Evolutionary conservation across 2,888 invertebrate genomes (phyloP), one percentile per base, ranked within the genome.

Genomic region (Diloba caeruleocephala): DNA sequence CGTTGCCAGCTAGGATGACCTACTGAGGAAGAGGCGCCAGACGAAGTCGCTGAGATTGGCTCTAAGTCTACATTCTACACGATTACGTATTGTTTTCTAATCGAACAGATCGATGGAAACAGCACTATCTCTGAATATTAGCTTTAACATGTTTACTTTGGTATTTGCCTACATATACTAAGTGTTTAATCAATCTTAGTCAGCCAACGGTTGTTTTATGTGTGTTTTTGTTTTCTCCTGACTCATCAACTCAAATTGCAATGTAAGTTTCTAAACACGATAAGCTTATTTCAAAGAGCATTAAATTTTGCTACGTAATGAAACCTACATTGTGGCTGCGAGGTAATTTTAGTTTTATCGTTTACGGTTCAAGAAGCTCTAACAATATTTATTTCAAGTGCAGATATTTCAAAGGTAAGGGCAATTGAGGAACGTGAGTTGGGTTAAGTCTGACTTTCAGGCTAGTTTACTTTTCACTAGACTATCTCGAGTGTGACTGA

Each of bases 401-500:
- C 50, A 45, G 36, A 45, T 51, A 57, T 42, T 13, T 52, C 1
- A 14, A 38, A 46, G 9, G 48, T 38, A 57, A 48, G 44, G 48
- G 42, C 64, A 68, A 53, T 41, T 42, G 31, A 55, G 38, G 46
- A 37, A 23, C 34, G 42, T 41, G 26, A 46, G 33, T 43, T 23
- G 44, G 34, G 7, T 37, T 69, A 66, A 57, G 12, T 69, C 56
- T 62, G 12, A 36, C 19, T 34, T 34, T 33, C 25, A 53, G 51
- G 52, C 39, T 57, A 45, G 45, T 54, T 52, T 49, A 46, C 21
- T 54, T 50, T 56, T 45, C 49, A 28, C 52, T 50, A 58, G 61
- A 50, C 46, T 55, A 37, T 38, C 19, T 59, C 33, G 31, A 34
- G 44, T 50, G 42, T 51, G 9, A 26, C 37, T 48, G 28, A 58